phyloP scores from a whole-genome alignment of 2,113 vertebrate species.

The human region DNA sequence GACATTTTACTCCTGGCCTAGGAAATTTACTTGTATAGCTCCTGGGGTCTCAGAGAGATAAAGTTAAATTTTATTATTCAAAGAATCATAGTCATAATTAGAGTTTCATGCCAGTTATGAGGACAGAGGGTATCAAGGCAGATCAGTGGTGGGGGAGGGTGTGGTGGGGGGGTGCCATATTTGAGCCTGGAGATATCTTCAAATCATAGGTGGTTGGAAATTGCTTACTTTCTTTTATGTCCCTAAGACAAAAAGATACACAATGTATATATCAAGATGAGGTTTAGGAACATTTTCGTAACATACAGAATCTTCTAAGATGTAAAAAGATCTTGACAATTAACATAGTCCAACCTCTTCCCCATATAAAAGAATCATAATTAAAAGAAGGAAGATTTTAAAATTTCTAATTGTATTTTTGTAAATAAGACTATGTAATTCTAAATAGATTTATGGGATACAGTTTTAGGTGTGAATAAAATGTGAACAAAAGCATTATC shows the following conservation, averaged over 20 bases:
- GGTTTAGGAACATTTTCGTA: not conserved
- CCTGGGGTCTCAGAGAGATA: not conserved
- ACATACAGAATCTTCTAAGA: not conserved
- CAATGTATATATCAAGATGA: slow-evolving; percentile 6
- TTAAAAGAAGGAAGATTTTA: not conserved
- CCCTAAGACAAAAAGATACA: not conserved
- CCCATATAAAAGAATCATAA: not conserved
- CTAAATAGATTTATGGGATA: not conserved
- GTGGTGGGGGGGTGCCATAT: too few relatives aligned
- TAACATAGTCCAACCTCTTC: not conserved
- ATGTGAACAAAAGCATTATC: not conserved
- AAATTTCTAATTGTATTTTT: not conserved
- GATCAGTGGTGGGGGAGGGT: not conserved
- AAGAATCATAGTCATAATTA: not conserved
- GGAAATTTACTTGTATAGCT: not conserved
- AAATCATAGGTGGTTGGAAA: not conserved
- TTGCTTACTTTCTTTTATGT: not conserved
- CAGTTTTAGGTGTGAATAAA: not conserved
- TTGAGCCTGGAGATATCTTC: not conserved
- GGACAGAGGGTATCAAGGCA: not conserved
- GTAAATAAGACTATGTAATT: not conserved
- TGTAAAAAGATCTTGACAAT: not conserved
- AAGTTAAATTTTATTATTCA: not conserved
- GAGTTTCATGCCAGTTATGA: not conserved
- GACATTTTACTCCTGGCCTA: not conserved